Evolutionary conservation across 2,797 vertebrate species (phyloP).

Genomic region (Enteromius afrohamiltoni): DNA sequence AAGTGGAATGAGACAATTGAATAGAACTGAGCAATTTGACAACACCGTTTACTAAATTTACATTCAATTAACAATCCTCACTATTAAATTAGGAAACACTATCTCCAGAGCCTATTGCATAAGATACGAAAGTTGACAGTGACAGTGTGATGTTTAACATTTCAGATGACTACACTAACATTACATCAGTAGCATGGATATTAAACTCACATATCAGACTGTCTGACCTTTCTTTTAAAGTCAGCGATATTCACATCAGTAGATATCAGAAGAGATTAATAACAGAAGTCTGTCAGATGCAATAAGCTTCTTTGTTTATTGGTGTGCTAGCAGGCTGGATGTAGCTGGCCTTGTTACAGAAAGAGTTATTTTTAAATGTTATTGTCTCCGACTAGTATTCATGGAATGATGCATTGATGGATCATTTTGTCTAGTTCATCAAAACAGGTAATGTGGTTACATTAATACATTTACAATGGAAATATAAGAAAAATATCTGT

Average conservation of each 20-base stretch:
- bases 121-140: background rate
- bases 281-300: background rate
- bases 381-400: background rate
- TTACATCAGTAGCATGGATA: background rate
- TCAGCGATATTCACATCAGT: background rate
- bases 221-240: conserved; percentile 29
- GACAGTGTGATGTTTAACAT: background rate
- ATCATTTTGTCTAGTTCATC: background rate
- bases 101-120: background rate
- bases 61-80: background rate
- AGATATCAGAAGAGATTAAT: conserved; percentile 5
- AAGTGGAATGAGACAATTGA: background rate
- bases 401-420: background rate
- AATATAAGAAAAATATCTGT: background rate
- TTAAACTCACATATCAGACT: background rate
- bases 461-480: background rate
- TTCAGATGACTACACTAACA: background rate
- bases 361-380: background rate
- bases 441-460: background rate
- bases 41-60: background rate
- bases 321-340: background rate
- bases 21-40: background rate
- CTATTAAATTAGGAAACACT: background rate
- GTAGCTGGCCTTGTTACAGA: background rate
- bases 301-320: background rate